These are phyloP conservation scores for Xiphophorus maculatus DNA, from an alignment of 2,113 vertebrate species.

Conservation along the genomic window DNA sequence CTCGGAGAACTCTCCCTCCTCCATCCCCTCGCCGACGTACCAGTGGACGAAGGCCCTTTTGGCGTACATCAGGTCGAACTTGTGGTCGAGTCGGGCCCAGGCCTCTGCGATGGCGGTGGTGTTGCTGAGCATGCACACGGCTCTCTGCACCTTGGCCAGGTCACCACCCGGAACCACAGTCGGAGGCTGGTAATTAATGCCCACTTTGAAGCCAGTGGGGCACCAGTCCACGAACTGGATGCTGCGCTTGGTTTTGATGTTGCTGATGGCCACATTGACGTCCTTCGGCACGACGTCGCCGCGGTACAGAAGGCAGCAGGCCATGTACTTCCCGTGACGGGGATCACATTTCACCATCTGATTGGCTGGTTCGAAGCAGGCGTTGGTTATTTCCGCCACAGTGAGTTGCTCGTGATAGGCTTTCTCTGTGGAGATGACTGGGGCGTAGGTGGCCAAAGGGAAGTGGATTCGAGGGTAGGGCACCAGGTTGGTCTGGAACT, in stretches of 20 bases:
- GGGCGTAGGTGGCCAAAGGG: conserved; percentile 86
- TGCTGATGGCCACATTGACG: conserved; percentile 56
- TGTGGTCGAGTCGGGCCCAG: conserved; percentile 88
- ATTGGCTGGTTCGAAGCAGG: conserved; percentile 64
- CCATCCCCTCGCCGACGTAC: conserved; percentile 87
- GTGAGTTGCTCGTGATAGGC: conserved; percentile 74
- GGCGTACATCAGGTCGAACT: conserved; percentile 89
- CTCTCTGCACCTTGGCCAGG: conserved; percentile 86
- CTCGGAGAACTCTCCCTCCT: conserved; percentile 88
- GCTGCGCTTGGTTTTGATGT: conserved; percentile 66
- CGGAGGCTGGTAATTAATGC: conserved; percentile 88
- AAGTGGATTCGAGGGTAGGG: conserved; percentile 85
- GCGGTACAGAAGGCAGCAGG: conserved; percentile 65
- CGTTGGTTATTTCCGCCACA: conserved; percentile 67
- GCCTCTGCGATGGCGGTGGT: conserved; percentile 88
- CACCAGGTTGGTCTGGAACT: conserved; percentile 83
- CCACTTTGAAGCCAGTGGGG: conserved; percentile 88
- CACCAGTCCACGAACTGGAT: conserved; percentile 90
- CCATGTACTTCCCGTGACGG: conserved; percentile 71
- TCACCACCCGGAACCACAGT: conserved; percentile 86
- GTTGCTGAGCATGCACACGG: conserved; percentile 88
- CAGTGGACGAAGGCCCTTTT: conserved; percentile 88
- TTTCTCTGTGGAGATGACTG: conserved; percentile 81
- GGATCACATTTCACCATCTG: conserved; percentile 72
- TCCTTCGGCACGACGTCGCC: conserved; percentile 71